phyloP scores from a whole-genome alignment of 2,888 invertebrate species.

The Selenia dentaria region DNA sequence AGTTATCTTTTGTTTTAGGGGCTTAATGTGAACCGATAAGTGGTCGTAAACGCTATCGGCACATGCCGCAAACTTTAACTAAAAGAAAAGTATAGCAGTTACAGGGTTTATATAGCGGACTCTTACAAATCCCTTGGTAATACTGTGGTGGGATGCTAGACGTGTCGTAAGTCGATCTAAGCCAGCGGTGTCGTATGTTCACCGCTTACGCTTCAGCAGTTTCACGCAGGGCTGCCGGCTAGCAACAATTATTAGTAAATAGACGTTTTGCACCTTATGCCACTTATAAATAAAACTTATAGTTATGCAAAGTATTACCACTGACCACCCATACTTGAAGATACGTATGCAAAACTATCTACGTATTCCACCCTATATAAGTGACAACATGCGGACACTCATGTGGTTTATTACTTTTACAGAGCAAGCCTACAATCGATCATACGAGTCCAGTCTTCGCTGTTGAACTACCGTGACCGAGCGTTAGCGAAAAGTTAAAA shows the following conservation, averaged over 20 bases:
- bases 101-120: constrained; percentile 37
- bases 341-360: neutral
- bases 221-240: constrained; percentile 46
- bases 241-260: constrained; percentile 11
- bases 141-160: constrained; percentile 36
- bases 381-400: constrained; percentile 47
- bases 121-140: constrained; percentile 38
- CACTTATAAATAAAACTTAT: neutral
- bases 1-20: constrained; percentile 40
- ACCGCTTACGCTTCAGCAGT: constrained; percentile 49
- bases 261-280: neutral
- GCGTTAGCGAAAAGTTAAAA: constrained; percentile 2
- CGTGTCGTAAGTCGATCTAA: constrained; percentile 51
- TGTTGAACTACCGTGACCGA: constrained; percentile 39
- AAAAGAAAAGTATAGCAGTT: constrained; percentile 1
- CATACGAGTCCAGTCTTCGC: constrained; percentile 48
- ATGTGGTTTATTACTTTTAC: constrained; percentile 67
- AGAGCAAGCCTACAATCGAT: constrained; percentile 51
- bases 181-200: constrained; percentile 54
- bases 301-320: neutral
- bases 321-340: no score
- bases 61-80: neutral
- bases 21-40: constrained; percentile 32
- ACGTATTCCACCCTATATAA: constrained; percentile 39
- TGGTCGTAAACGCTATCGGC: constrained; percentile 1